These are phyloP conservation scores for Nycticryphes semicollaris DNA, from an alignment of 2,113 vertebrate species.

Conservation along the genomic window DNA sequence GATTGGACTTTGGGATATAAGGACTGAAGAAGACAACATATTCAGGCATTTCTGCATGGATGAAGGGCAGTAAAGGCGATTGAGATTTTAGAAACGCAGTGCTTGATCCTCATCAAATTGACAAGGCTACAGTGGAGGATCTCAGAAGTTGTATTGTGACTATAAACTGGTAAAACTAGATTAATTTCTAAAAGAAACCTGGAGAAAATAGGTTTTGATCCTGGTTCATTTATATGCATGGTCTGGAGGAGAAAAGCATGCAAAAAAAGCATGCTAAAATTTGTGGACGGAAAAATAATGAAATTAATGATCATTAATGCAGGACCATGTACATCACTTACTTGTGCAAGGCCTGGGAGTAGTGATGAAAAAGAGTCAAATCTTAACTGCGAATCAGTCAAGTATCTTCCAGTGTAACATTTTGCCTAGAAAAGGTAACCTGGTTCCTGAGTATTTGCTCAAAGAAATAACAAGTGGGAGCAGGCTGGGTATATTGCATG, in stretches of 20 bases:
- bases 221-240: background rate
- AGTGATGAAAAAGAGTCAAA: background rate
- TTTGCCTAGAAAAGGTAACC: background rate
- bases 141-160: background rate
- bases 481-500: rapidly evolving
- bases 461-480: background rate
- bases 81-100: background rate
- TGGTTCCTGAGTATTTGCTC: background rate
- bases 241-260: background rate
- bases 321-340: background rate
- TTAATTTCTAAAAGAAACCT: background rate
- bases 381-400: background rate
- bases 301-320: background rate
- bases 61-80: background rate
- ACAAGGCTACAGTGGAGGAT: background rate
- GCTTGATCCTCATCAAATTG: background rate
- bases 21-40: background rate
- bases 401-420: background rate
- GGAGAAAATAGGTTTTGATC: background rate
- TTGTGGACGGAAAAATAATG: background rate
- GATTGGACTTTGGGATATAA: background rate
- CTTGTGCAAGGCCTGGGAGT: background rate
- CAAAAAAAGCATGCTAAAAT: background rate
- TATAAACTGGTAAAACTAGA: background rate
- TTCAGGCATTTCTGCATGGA: background rate